Conservation (phyloP, 2,797 vertebrate species). For the Acomys russatus region DNA sequence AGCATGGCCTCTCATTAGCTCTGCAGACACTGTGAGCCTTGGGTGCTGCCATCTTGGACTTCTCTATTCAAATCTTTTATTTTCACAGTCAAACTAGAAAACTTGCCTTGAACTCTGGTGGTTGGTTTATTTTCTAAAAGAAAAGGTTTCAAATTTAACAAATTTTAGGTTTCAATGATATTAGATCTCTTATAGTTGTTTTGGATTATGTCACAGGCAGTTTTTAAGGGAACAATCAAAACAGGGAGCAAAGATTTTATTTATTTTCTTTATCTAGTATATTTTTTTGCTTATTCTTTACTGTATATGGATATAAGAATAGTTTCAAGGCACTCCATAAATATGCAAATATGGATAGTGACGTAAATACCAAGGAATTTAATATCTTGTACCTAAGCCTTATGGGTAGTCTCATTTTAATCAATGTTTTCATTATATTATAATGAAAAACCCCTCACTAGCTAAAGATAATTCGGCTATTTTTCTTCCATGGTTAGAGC, state of each 20-base stretch:
- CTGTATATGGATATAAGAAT: not conserved
- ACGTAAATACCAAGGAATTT: slow-evolving; percentile 48
- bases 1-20: too few relatives aligned
- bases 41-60: too few relatives aligned
- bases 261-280: slow-evolving; percentile 18
- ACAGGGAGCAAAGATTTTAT: slow-evolving; percentile 47
- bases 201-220: slow-evolving; percentile 22
- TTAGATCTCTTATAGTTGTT: not conserved
- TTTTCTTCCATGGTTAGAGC: slow-evolving; percentile 5
- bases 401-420: slow-evolving; percentile 39
- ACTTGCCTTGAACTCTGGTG: not conserved
- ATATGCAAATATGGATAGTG: slow-evolving; percentile 43
- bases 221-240: slow-evolving; percentile 42
- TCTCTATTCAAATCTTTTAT: not conserved
- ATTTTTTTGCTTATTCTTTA: slow-evolving; percentile 36
- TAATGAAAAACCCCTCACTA: not conserved
- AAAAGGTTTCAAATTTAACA: slow-evolving; percentile 27
- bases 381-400: not conserved
- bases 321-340: not conserved
- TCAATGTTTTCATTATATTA: slow-evolving; percentile 1
- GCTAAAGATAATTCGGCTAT: not conserved
- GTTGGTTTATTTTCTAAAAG: not conserved
- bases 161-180: slow-evolving; percentile 1
- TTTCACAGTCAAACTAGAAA: slow-evolving; percentile 46
- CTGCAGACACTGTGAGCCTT: too few relatives aligned